Evolutionary conservation across 1,140 invertebrate species (phyloP).

Genomic region (Mesaphorura yosii): DNA sequence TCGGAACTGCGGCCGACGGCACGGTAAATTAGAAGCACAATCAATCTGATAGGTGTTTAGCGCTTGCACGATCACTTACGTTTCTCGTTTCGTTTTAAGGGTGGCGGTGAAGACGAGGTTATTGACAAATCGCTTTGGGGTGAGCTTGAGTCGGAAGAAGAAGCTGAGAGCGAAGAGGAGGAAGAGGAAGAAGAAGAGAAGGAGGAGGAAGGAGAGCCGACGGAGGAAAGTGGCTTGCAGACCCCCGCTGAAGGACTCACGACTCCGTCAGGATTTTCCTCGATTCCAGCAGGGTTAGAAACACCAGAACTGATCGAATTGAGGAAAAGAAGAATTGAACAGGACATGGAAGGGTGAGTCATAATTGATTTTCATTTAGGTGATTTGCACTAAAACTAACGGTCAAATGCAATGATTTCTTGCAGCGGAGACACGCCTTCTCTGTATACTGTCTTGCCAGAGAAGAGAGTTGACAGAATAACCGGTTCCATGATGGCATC

Average conservation of each 20-base stretch:
- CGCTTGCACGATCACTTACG: not conserved
- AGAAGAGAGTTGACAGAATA: slow-evolving; percentile 80
- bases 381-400: not conserved
- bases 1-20: slow-evolving; percentile 56
- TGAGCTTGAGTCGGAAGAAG: slow-evolving; percentile 88
- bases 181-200: slow-evolving; percentile 67
- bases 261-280: slow-evolving; percentile 89
- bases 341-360: slow-evolving; percentile 82
- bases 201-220: slow-evolving; percentile 41
- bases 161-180: slow-evolving; percentile 70
- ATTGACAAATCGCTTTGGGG: slow-evolving; percentile 92
- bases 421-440: slow-evolving; percentile 72
- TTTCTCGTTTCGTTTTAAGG: slow-evolving; percentile 5
- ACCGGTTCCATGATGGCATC: slow-evolving; percentile 90
- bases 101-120: slow-evolving; percentile 56
- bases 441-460: slow-evolving; percentile 85
- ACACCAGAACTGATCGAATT: slow-evolving; percentile 97
- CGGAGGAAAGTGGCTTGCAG: slow-evolving; percentile 57
- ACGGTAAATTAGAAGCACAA: slow-evolving; percentile 46
- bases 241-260: slow-evolving; percentile 72
- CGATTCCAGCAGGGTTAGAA: slow-evolving; percentile 88
- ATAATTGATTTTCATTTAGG: too few relatives aligned
- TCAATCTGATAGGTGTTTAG: slow-evolving; percentile 19
- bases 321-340: slow-evolving; percentile 91
- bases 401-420: slow-evolving; percentile 22